A percentile compares a stretch with the other conserved stretches of the same genome.
These are phyloP conservation scores for Homarus americanus DNA, from an alignment of 1,140 invertebrate species.

Conservation along the genomic window DNA sequence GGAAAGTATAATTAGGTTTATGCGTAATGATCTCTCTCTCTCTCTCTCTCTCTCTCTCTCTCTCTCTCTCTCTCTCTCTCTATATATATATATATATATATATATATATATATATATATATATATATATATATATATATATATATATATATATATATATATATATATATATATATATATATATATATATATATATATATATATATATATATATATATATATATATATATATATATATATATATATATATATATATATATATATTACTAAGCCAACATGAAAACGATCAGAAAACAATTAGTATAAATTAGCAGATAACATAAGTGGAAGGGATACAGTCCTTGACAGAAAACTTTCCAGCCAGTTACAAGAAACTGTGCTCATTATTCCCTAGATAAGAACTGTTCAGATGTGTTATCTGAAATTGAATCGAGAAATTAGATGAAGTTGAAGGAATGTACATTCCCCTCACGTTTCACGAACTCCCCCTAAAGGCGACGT, in stretches of 20 bases:
- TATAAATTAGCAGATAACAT: too few relatives aligned
- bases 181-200: constrained; percentile 7
- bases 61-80: too few relatives aligned
- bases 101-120: too few relatives aligned
- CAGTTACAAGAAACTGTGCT: background rate
- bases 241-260: background rate
- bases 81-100: too few relatives aligned
- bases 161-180: background rate
- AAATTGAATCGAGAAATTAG: constrained; percentile 8
- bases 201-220: background rate
- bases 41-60: too few relatives aligned
- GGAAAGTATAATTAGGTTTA: too few relatives aligned
- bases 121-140: too few relatives aligned
- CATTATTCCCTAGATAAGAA: background rate
- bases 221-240: background rate
- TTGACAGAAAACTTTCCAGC: too few relatives aligned
- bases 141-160: background rate
- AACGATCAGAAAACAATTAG: too few relatives aligned
- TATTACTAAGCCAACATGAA: background rate
- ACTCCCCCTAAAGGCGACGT: background rate
- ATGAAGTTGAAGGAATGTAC: background rate
- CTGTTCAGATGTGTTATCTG: background rate
- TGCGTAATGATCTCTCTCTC: too few relatives aligned
- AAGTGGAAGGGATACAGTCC: too few relatives aligned
- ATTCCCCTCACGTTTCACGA: background rate